Conservation (phyloP, 2,888 invertebrate species). For the Xestia rhomboidea region DNA sequence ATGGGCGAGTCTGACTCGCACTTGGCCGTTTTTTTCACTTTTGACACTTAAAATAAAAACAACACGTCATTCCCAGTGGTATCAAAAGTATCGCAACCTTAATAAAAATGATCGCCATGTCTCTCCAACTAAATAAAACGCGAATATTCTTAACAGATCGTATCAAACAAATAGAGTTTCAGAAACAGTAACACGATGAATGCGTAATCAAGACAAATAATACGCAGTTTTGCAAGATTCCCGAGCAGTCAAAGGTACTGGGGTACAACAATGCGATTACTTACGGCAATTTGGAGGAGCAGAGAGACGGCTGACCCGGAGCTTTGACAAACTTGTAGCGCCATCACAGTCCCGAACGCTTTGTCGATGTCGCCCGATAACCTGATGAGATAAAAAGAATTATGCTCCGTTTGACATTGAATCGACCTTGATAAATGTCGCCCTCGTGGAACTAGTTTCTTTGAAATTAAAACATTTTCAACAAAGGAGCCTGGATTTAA, state of each 20-base stretch:
- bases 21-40: background rate
- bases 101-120: background rate
- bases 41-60: background rate
- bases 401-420: slow-evolving; percentile 49
- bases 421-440: slow-evolving; percentile 33
- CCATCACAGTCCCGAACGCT: slow-evolving; percentile 84
- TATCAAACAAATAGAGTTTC: slow-evolving; percentile 34
- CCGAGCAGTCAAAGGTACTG: slow-evolving; percentile 46
- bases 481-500: slow-evolving; percentile 32
- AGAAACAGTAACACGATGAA: slow-evolving; percentile 48
- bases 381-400: slow-evolving; percentile 70
- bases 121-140: slow-evolving; percentile 34
- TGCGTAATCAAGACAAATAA: slow-evolving; percentile 59
- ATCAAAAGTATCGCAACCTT: background rate
- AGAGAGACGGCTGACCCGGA: slow-evolving; percentile 80
- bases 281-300: slow-evolving; percentile 75
- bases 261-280: slow-evolving; percentile 68
- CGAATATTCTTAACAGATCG: slow-evolving; percentile 38
- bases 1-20: too few species aligned
- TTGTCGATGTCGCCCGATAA: slow-evolving; percentile 82
- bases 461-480: slow-evolving; percentile 40
- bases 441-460: slow-evolving; percentile 35
- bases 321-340: slow-evolving; percentile 83
- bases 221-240: slow-evolving; percentile 57
- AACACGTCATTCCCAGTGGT: background rate